Percentiles rank a stretch among this genome's conserved stretches.
Conservation (phyloP, 2,113 vertebrate species). For the Neodontobutis hainanensis region DNA sequence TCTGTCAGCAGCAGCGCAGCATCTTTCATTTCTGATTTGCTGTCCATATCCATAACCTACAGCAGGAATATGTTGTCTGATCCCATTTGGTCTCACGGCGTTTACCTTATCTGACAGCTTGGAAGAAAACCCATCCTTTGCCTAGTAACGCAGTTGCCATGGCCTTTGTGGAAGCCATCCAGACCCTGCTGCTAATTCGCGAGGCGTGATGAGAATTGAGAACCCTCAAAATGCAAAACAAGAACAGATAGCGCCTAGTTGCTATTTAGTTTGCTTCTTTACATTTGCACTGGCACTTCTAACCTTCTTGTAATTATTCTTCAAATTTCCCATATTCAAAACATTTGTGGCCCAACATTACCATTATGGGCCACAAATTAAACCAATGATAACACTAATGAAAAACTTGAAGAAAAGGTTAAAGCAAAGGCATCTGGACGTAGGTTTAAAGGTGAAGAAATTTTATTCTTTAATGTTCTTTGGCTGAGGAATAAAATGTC, state of each 20-base stretch:
- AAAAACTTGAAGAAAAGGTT: too few relatives aligned
- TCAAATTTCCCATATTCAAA: background rate
- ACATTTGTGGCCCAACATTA: too few relatives aligned
- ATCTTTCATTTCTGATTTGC: conserved; percentile 28
- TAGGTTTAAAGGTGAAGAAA: too few relatives aligned
- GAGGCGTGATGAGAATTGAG: conserved; percentile 67
- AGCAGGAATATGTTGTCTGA: conserved; percentile 21
- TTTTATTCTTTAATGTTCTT: too few relatives aligned
- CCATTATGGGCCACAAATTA: conserved; percentile 16
- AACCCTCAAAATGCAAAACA: conserved; percentile 65
- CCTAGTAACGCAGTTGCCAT: conserved; percentile 75
- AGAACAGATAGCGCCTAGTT: conserved; percentile 8
- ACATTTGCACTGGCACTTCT: background rate
- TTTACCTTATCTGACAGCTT: conserved; percentile 43
- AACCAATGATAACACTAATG: conserved; percentile 16
- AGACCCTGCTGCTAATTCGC: conserved; percentile 54
- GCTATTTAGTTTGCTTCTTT: conserved; percentile 11
- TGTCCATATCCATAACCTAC: conserved; percentile 19
- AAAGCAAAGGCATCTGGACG: too few relatives aligned
- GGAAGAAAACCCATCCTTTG: conserved; percentile 40
- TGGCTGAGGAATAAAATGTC: too few relatives aligned
- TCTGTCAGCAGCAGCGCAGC: background rate
- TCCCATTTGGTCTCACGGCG: conserved; percentile 34
- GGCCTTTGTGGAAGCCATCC: conserved; percentile 61
- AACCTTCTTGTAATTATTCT: background rate